Conservation (phyloP, 2,797 vertebrate species). For the Rhinatrema bivittatum region DNA sequence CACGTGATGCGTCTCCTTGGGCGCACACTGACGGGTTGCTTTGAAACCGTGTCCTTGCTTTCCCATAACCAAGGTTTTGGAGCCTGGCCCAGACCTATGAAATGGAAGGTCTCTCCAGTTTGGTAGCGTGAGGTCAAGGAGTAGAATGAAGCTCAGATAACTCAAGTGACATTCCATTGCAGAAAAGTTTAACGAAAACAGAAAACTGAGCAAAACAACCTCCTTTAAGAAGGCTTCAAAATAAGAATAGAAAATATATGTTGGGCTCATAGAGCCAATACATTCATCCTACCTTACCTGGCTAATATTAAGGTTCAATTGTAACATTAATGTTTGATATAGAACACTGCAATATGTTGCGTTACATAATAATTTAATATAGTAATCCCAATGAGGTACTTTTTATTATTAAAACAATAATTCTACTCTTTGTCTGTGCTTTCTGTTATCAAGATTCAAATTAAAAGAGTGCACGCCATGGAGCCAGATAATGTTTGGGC, state of each 20-base stretch:
- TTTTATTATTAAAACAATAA: constrained; percentile 6
- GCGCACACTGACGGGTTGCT: constrained; percentile 40
- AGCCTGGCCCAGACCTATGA: constrained; percentile 48
- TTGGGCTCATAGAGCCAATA: constrained; percentile 16
- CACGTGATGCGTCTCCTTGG: constrained; percentile 38
- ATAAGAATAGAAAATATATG: constrained; percentile 25
- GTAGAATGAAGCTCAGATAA: constrained; percentile 47
- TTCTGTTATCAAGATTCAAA: background rate
- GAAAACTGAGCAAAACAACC: too few relatives aligned
- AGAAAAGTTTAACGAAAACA: constrained; percentile 49
- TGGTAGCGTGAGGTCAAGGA: constrained; percentile 54
- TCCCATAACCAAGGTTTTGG: constrained; percentile 45
- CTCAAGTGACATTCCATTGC: constrained; percentile 53
- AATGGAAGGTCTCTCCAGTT: constrained; percentile 41
- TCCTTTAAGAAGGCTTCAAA: constrained; percentile 51
- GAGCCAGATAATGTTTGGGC: background rate
- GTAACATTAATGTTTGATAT: too few relatives aligned
- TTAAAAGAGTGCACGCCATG: background rate
- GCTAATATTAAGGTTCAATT: background rate
- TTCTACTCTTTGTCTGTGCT: background rate
- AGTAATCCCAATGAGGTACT: too few relatives aligned
- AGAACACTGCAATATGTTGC: too few relatives aligned
- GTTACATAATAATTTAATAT: too few relatives aligned
- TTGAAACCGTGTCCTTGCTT: constrained; percentile 41
- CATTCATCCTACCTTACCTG: background rate